A percentile compares a stretch with the other conserved stretches of the same genome.
Evolutionary conservation across 2,113 vertebrate species (phyloP).

Genomic region (Ranitomeya variabilis): DNA sequence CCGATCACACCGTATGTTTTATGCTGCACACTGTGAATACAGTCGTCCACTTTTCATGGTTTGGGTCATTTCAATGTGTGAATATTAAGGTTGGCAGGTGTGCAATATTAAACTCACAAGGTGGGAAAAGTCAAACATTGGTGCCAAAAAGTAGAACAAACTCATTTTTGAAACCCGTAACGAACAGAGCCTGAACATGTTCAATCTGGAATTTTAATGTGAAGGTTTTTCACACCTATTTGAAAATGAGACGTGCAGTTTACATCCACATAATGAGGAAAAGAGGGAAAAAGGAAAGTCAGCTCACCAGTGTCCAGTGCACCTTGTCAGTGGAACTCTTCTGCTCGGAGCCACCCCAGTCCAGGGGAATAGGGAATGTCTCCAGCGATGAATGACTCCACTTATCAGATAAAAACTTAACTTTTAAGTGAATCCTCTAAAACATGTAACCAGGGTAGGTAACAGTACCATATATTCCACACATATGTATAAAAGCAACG

Average conservation of each 20-base stretch:
- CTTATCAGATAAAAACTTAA: too few relatives aligned
- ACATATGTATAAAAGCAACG: too few relatives aligned
- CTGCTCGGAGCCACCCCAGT: too few relatives aligned
- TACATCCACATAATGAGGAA: too few relatives aligned
- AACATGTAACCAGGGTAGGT: too few relatives aligned
- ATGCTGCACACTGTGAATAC: background rate
- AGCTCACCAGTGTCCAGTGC: too few relatives aligned
- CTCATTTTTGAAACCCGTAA: background rate
- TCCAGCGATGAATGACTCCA: too few relatives aligned
- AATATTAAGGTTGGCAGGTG: constrained; percentile 37
- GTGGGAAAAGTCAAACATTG: constrained; percentile 2
- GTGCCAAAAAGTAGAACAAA: constrained; percentile 15
- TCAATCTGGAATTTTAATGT: constrained; percentile 1
- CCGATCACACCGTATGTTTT: background rate
- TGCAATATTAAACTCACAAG: constrained; percentile 18
- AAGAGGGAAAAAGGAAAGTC: too few relatives aligned
- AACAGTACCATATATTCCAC: too few relatives aligned
- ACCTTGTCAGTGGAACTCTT: too few relatives aligned
- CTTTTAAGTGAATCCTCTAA: too few relatives aligned
- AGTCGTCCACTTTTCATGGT: background rate
- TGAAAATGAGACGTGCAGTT: background rate
- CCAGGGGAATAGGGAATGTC: too few relatives aligned
- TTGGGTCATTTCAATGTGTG: constrained; percentile 14
- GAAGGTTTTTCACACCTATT: constrained; percentile 2
- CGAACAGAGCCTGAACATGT: background rate